Percentiles rank a stretch among this genome's conserved stretches.
Conservation (phyloP, 2,888 invertebrate species). For the Drosophila mimica region DNA sequence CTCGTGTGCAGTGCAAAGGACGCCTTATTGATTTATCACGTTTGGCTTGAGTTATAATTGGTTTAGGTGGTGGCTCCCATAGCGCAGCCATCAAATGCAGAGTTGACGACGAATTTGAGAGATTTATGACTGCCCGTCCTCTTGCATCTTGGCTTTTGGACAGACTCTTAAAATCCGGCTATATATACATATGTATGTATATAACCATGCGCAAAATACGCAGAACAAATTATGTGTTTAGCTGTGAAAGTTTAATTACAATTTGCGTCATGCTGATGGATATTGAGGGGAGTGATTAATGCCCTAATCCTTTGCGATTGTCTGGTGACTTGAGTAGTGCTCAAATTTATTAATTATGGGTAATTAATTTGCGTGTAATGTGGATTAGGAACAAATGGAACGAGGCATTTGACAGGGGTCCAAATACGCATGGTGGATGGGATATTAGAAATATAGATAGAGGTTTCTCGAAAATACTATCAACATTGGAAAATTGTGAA, state of each 20-base stretch:
- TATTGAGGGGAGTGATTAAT: slow-evolving; percentile 58
- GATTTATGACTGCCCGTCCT: slow-evolving; percentile 58
- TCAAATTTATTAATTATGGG: slow-evolving; percentile 70
- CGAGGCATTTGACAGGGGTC: background rate
- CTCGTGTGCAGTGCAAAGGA: slow-evolving; percentile 40
- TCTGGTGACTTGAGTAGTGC: slow-evolving; percentile 45
- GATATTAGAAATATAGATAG: background rate
- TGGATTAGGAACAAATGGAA: slow-evolving; percentile 15
- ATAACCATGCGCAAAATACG: slow-evolving; percentile 17
- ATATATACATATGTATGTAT: background rate
- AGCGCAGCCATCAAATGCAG: slow-evolving; percentile 52
- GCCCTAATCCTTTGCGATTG: slow-evolving; percentile 37
- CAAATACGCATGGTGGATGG: background rate
- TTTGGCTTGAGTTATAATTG: slow-evolving; percentile 69
- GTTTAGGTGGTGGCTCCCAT: slow-evolving; percentile 37
- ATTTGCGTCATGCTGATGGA: slow-evolving; percentile 38
- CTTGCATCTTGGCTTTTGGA: slow-evolving; percentile 8
- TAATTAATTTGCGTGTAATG: slow-evolving; percentile 54
- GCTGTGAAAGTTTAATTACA: slow-evolving; percentile 59
- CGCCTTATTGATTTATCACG: slow-evolving; percentile 75
- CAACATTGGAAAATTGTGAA: background rate
- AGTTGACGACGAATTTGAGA: slow-evolving; percentile 38
- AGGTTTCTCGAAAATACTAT: background rate
- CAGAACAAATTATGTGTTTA: slow-evolving; percentile 65
- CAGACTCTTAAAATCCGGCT: slow-evolving; percentile 26